Conservation (phyloP, 2,113 vertebrate genomes). For the Ptilonorhynchus violaceus region DNA sequence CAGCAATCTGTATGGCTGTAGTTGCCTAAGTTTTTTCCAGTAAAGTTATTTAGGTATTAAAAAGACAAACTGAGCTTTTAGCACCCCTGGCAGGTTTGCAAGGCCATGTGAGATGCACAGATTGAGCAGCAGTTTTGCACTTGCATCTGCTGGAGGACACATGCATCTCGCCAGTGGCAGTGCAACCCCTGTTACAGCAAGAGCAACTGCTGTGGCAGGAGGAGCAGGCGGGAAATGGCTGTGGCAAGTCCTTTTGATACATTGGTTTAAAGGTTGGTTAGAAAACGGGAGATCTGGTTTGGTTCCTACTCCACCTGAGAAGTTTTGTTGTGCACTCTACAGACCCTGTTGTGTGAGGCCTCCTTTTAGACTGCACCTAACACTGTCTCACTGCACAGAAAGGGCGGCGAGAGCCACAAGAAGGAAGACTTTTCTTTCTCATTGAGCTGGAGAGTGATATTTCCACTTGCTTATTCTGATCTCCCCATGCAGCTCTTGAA, state of each 20-base stretch:
- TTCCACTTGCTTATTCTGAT: background rate
- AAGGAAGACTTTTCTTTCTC: background rate
- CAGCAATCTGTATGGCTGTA: background rate
- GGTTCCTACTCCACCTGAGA: background rate
- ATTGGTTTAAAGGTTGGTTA: background rate
- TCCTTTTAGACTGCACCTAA: background rate
- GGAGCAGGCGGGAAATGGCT: background rate
- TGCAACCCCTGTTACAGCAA: accelerated
- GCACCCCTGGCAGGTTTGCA: background rate
- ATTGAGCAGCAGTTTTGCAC: background rate
- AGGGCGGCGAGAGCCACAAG: accelerated
- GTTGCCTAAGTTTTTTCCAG: background rate
- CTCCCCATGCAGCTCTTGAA: background rate
- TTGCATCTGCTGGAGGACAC: background rate
- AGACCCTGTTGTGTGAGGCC: background rate
- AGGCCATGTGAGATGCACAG: background rate
- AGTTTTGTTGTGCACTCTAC: background rate
- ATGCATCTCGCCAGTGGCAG: background rate
- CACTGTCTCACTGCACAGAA: background rate
- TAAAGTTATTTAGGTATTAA: background rate
- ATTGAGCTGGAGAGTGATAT: background rate
- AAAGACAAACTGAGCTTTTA: background rate
- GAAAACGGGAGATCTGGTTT: background rate
- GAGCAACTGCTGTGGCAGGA: background rate
- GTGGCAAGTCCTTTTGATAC: background rate